Conservation (phyloP, 2,113 vertebrate genomes). For the Heloderma charlesbogerti region DNA sequence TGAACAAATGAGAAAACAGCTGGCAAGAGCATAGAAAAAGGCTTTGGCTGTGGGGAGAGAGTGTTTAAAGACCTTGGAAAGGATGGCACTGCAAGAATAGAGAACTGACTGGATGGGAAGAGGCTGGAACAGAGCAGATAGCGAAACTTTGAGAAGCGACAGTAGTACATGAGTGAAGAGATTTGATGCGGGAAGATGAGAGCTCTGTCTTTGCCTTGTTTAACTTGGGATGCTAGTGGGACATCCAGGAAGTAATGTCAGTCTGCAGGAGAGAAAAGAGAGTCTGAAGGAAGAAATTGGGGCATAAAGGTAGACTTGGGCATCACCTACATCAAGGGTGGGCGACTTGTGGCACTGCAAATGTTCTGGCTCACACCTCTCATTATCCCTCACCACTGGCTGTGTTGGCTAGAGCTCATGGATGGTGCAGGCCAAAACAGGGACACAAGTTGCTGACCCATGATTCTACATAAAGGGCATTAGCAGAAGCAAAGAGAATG, state of each 20-base stretch:
- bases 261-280: background rate
- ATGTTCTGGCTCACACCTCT: too few species aligned
- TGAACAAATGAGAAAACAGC: background rate
- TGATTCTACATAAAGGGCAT: background rate
- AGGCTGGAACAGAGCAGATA: background rate
- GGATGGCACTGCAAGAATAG: background rate
- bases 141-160: background rate
- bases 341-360: too few species aligned
- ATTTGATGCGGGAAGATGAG: background rate
- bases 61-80: background rate
- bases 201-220: background rate
- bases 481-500: background rate
- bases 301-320: background rate
- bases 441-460: too few species aligned
- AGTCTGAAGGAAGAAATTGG: background rate
- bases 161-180: background rate
- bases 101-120: background rate
- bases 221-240: background rate
- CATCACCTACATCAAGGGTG: background rate
- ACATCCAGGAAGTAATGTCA: background rate
- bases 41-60: background rate
- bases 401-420: too few species aligned
- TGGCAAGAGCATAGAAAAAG: background rate
- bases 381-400: too few species aligned
- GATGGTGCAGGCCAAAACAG: too few species aligned